Evolutionary conservation across 2,888 invertebrate species (phyloP), one percentile per base, ranked within the genome.

Genomic region (Trichacis sp.): DNA sequence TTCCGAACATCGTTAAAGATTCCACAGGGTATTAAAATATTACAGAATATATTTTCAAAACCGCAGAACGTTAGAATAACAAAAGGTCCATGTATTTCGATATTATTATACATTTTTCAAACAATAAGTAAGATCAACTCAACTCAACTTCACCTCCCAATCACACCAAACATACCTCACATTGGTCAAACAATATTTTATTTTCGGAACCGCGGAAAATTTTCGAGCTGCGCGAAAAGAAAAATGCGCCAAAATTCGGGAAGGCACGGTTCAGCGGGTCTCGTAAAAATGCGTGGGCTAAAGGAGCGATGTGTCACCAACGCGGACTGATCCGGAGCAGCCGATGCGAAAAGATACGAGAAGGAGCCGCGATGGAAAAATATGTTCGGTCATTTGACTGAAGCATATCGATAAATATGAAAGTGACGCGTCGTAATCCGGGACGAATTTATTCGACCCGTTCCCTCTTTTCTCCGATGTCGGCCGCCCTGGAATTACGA

Each of bases 341-440:
- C 11, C 62, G 60, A 60, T 60, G 56, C 60, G 46, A 56, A 65
- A 60, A 65, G 50, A 65, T 56, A 65, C 29, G 43, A 48, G 17
- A 59, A 59, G 59, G 43, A 51, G 43, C 45, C 52, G 64, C 63
- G 72, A 71, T 72, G 66, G 75, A 78, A 75, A 78, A 76, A 80
- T 75, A 78, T 75, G 74, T 69, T 53, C 65, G 75, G 73, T 74
- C 73, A 77, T 78, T 79, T 75, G 70, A 71, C 76, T 80, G 80
- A 81, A 75, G 76, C 75, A 78, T 82, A 77, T 74, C 77, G 72
- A 78, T 77, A 79, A 83, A 83, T 82, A 81, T 82, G 78, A 81
- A 82, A 82, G 80, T 77, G 83, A 82, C 81, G 77, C 70, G 71
- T 68, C 73, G 77, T 83, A 80, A 83, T 81, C 79, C 80, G 38